These are phyloP conservation scores for Hirtodrosophila confusa DNA, from an alignment of 2,888 invertebrate species.

Conservation along the genomic window DNA sequence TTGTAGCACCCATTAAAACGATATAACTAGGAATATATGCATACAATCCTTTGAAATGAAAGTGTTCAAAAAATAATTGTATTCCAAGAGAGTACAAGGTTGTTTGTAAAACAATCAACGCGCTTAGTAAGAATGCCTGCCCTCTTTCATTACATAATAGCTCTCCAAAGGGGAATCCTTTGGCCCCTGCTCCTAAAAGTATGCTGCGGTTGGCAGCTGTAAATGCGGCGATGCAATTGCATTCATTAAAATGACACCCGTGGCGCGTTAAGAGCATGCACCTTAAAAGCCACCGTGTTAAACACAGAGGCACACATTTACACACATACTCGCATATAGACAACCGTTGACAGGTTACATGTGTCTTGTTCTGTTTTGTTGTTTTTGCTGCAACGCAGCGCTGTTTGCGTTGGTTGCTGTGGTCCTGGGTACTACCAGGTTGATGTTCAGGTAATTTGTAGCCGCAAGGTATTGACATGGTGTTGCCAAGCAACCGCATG, in stretches of 20 bases:
- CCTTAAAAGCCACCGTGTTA: constrained; percentile 31
- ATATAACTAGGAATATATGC: no score
- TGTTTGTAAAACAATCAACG: no score
- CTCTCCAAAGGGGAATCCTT: not conserved
- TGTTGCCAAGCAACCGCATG: constrained; percentile 47
- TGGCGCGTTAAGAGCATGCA: constrained; percentile 51
- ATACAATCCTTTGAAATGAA: no score
- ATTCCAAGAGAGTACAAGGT: no score
- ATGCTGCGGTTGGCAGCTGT: constrained; percentile 12
- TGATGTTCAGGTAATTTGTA: constrained; percentile 52
- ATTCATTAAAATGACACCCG: constrained; percentile 71
- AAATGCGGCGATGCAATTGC: constrained; percentile 14
- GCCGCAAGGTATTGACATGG: constrained; percentile 67
- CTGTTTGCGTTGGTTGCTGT: no score
- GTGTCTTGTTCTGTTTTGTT: constrained; percentile 5
- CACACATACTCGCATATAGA: constrained; percentile 5
- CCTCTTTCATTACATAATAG: not conserved
- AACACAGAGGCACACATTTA: constrained; percentile 8
- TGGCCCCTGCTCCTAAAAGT: constrained; percentile 12
- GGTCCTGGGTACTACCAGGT: no score
- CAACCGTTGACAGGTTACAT: constrained; percentile 7
- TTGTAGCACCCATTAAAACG: no score
- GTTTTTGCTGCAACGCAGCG: constrained; percentile 26
- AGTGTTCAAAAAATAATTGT: no score
- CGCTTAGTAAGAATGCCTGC: not conserved